Conservation (phyloP, 2,888 invertebrate genomes). For the Argyresthia albistria region DNA sequence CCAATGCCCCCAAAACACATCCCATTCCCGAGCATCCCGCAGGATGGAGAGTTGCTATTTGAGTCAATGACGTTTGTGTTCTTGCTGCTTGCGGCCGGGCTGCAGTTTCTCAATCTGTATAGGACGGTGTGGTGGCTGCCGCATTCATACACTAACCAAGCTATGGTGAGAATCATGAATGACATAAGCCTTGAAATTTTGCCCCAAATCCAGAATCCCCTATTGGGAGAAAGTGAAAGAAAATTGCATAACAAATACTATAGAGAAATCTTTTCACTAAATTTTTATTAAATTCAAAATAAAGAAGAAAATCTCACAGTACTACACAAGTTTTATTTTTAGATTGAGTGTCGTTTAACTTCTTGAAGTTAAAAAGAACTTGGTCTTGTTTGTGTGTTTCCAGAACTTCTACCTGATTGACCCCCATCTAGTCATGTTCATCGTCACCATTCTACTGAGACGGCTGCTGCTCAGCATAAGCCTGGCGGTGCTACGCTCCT, state of each 20-base stretch:
- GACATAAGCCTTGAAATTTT: no score
- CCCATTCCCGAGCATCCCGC: constrained; percentile 83
- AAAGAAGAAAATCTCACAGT: no score
- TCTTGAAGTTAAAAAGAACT: no score
- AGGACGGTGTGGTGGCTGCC: constrained; percentile 98
- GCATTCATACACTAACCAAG: constrained; percentile 89
- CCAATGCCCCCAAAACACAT: constrained; percentile 83
- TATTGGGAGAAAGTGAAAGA: no score
- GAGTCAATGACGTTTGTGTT: constrained; percentile 89
- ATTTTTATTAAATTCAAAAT: no score
- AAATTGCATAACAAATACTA: no score
- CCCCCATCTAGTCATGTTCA: constrained; percentile 87
- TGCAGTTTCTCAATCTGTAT: constrained; percentile 96
- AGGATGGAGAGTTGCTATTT: constrained; percentile 86
- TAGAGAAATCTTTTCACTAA: no score
- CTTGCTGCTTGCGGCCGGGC: constrained; percentile 81
- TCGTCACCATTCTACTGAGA: constrained; percentile 84
- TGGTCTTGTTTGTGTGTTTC: constrained; percentile 36
- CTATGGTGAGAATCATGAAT: constrained; percentile 77
- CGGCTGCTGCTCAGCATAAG: constrained; percentile 81
- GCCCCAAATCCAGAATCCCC: no score
- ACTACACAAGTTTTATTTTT: no score
- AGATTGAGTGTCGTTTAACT: no score
- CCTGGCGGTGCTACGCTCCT: constrained; percentile 55
- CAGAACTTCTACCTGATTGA: constrained; percentile 97